phyloP scores from a whole-genome alignment of 1,140 invertebrate genomes.

The Drosophila rufa region DNA sequence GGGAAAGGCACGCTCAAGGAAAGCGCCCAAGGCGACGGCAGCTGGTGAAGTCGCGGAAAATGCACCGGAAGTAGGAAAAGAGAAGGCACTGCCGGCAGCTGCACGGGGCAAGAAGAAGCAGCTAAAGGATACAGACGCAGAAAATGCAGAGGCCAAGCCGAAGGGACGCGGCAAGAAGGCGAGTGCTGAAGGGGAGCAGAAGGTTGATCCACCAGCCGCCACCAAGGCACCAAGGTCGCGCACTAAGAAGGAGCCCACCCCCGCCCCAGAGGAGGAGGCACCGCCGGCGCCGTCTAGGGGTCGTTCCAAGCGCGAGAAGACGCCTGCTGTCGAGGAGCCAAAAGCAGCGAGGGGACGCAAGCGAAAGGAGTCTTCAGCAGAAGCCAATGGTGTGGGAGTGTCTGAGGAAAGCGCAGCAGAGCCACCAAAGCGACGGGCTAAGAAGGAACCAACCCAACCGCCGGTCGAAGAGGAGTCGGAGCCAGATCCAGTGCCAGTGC shows the following conservation, averaged over 20 bases:
- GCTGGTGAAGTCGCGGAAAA: slow-evolving; percentile 11
- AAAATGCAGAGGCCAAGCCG: slow-evolving; percentile 29
- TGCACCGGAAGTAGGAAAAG: slow-evolving; percentile 4
- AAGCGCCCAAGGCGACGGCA: slow-evolving; percentile 15
- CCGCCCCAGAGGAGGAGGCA: slow-evolving; percentile 32
- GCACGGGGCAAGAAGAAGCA: slow-evolving; percentile 51
- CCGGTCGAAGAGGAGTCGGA: not conserved
- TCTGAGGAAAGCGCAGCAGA: slow-evolving; percentile 1
- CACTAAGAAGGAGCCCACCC: slow-evolving; percentile 39
- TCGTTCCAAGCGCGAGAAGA: slow-evolving; percentile 23
- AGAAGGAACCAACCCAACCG: slow-evolving; percentile 27
- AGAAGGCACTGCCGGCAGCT: slow-evolving; percentile 20
- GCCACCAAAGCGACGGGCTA: slow-evolving; percentile 29
- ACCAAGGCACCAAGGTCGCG: slow-evolving; percentile 21
- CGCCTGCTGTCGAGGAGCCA: slow-evolving; percentile 13
- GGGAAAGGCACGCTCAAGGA: slow-evolving; percentile 53
- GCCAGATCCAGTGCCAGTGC: not conserved
- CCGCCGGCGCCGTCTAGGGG: slow-evolving; percentile 16
- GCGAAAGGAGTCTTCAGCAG: slow-evolving; percentile 37
- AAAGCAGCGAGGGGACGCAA: slow-evolving; percentile 77
- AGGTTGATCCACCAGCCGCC: slow-evolving; percentile 21
- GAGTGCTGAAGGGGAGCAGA: slow-evolving; percentile 20
- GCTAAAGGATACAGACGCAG: slow-evolving; percentile 12
- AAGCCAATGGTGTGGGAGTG: not conserved
- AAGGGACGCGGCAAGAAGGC: slow-evolving; percentile 57